Percentiles rank a stretch among this genome's conserved stretches.
Evolutionary conservation across 37 sponge, comb jelly and placozoan species (phyloP).

Genomic region (Agelas oroides): DNA sequence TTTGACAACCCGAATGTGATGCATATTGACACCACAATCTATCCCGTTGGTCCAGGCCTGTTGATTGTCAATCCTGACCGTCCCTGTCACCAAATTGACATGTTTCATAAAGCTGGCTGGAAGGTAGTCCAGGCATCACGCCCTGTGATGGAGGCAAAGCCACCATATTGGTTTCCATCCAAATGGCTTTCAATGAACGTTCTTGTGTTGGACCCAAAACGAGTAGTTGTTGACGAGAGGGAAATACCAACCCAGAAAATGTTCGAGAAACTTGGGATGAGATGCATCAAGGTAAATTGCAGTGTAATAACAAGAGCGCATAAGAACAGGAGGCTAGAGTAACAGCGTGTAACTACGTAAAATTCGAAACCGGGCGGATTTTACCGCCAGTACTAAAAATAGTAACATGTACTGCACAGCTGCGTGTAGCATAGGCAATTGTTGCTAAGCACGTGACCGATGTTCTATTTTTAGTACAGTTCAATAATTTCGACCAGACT

Average conservation of each 20-base stretch:
- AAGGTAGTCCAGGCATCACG: constrained; percentile 57
- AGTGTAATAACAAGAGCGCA: no score
- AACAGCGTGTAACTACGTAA: no score
- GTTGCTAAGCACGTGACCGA: no score
- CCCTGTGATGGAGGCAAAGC: constrained; percentile 40
- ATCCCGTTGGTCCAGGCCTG: constrained; percentile 64
- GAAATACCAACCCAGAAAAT: constrained; percentile 66
- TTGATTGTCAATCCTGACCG: constrained; percentile 53
- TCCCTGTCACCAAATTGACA: constrained; percentile 42
- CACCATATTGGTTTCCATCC: constrained; percentile 71
- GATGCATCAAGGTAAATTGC: constrained; percentile 70
- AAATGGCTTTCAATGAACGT: constrained; percentile 81
- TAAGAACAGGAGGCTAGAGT: no score
- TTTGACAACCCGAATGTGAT: constrained; percentile 67
- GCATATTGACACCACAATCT: constrained; percentile 76
- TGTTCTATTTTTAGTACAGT: no score
- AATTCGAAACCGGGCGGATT: no score
- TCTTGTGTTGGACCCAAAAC: constrained; percentile 74
- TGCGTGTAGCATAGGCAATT: no score
- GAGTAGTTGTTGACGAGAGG: constrained; percentile 60
- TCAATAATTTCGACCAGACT: no score
- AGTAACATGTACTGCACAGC: no score
- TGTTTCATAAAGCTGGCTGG: constrained; percentile 62
- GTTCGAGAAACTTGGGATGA: constrained; percentile 74
- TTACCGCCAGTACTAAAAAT: no score